phyloP scores from a whole-genome alignment of 2,888 invertebrate species.

The Lithophane leautieri region DNA sequence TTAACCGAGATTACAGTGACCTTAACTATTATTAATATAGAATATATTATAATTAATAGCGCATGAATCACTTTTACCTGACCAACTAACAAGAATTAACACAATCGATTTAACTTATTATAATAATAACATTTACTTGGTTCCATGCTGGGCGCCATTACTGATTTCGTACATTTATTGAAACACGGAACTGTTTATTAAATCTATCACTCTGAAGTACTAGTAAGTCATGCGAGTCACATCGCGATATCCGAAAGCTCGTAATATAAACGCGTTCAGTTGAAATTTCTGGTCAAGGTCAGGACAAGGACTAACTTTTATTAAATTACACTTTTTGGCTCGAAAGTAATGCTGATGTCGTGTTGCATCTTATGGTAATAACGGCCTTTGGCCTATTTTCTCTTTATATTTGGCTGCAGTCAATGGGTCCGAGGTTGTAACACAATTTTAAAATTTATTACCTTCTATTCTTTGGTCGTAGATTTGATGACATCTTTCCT shows the following conservation, averaged over 20 bases:
- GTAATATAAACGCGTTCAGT: conserved; percentile 44
- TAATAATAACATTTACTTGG: not conserved
- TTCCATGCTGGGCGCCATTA: conserved; percentile 39
- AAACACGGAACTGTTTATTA: conserved; percentile 28
- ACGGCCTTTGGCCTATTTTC: conserved; percentile 46
- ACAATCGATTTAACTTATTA: not conserved
- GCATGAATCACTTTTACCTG: not conserved
- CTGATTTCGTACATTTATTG: conserved; percentile 7
- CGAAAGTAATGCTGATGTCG: conserved; percentile 38
- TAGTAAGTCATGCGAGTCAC: conserved; percentile 42
- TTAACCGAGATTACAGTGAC: not conserved
- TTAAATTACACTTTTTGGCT: conserved; percentile 54
- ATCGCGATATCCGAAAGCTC: conserved; percentile 26
- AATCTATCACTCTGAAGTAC: conserved; percentile 30
- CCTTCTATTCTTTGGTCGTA: not conserved
- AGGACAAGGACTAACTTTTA: conserved; percentile 60
- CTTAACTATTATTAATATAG: conserved; percentile 16
- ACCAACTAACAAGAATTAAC: not conserved
- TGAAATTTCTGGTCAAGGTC: conserved; percentile 65
- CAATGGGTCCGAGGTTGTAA: conserved; percentile 22
- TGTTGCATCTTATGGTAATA: conserved; percentile 44
- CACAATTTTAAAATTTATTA: conserved; percentile 8
- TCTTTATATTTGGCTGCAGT: conserved; percentile 32
- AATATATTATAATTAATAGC: no score
- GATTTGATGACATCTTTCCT: not conserved